phyloP scores from a whole-genome alignment of 2,888 invertebrate genomes.

The Pseudococcus viburni region DNA sequence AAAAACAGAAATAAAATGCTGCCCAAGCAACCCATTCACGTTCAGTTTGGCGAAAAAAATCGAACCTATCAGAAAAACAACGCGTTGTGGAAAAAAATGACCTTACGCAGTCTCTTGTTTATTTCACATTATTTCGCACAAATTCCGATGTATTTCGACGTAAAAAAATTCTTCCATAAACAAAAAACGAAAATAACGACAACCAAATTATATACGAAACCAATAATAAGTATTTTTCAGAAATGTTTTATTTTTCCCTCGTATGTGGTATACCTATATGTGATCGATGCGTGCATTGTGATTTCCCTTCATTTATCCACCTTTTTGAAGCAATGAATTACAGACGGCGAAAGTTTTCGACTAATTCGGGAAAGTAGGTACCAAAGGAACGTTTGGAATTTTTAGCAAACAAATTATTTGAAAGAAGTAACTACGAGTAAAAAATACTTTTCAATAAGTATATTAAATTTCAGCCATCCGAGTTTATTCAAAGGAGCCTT shows the following conservation, averaged over 20 bases:
- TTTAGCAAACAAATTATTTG: no score
- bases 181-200: neutral
- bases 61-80: slow-evolving; percentile 44
- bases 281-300: neutral
- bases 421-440: no score
- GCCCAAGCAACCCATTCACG: neutral
- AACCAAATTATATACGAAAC: neutral
- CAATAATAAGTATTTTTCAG: neutral
- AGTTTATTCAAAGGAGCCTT: no score
- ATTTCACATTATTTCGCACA: slow-evolving; percentile 39
- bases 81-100: slow-evolving; percentile 35
- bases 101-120: slow-evolving; percentile 43
- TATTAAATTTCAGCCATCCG: no score
- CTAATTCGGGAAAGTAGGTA: neutral
- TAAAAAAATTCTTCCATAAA: slow-evolving; percentile 30
- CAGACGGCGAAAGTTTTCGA: neutral
- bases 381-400: no score
- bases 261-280: neutral
- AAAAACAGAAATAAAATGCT: slow-evolving; percentile 30
- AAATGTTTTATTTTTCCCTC: neutral
- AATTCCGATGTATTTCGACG: slow-evolving; percentile 32
- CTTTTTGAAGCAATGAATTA: neutral
- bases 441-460: no score
- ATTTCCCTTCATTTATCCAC: neutral
- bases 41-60: slow-evolving; percentile 6